Base-by-base conservation (phyloP, 2,888 invertebrate species). In the Terebella lapidaria region DNA sequence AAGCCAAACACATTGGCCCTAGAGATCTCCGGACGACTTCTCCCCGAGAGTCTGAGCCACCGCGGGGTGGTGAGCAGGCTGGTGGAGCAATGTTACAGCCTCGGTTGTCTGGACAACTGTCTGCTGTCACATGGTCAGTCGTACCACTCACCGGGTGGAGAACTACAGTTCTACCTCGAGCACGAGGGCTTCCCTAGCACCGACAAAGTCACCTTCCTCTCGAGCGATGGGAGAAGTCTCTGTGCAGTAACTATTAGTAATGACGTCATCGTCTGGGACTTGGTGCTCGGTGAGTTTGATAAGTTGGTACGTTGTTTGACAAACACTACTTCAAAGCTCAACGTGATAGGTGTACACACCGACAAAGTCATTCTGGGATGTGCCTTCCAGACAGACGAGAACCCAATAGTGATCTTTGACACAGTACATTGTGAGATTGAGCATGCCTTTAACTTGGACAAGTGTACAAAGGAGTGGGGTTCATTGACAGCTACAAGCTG, bases 1-100 rank as follows among this genome's bases (percentile, higher is more conserved):
- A 90, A 94, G 77, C 92, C 94, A 0, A 89, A 92, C 74, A 94
- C 95, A 92, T 81, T 95, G 59, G 94, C 92, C 0, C 91, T 92
- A 0, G 95, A 96, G 79, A 83, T 96, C 1, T 87, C 92, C 0
- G 94, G 94, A 0, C 84, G 96, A 47, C 84, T 96, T 18, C 79
- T 96, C 26, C 94, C 95, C 0, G 89, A 92, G n/a, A n/a, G n/a
- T n/a, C n/a, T 22, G 89, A 89, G 0, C 83, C 85, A 1, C 74
- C 74, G 80, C 85, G 86, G 0, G 88, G 89, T 69, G 90, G 94
- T 4, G 87, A 91, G 69, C 1, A 24, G 29, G n/a, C 82, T 95
- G 56, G 81, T 95, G 28, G 85, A 88, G 56, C 92, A 93, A 69
- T 94, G 94, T 74, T 93, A 94, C 76, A 84, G 85, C 25, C 87